Conservation (phyloP, 2,797 vertebrate species). For the Pempheris klunzingeri region DNA sequence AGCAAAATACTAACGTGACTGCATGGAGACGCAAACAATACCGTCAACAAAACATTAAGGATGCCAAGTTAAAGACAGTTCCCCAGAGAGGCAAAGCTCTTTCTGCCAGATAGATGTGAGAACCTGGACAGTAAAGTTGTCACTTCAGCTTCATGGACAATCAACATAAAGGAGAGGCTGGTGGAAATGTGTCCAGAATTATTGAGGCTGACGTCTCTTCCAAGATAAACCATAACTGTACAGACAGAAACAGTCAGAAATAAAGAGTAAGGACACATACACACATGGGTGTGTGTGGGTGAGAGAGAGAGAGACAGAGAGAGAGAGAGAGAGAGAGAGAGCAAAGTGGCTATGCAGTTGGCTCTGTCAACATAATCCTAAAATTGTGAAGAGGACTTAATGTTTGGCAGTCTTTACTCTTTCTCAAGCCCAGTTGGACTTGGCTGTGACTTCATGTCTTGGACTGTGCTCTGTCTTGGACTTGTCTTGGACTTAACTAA, state of each 20-base stretch:
- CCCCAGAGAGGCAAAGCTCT: not conserved
- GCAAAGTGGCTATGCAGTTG: not conserved
- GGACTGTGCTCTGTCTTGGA: slow-evolving; percentile 1
- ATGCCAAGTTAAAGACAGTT: not conserved
- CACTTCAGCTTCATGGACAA: not conserved
- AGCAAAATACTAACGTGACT: not conserved
- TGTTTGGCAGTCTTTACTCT: slow-evolving; percentile 5
- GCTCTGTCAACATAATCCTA: not conserved
- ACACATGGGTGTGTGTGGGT: not conserved
- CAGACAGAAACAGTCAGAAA: slow-evolving; percentile 19
- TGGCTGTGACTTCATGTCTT: not conserved
- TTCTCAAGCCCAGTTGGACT: not conserved
- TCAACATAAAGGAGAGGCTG: not conserved
- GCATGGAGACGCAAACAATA: not conserved
- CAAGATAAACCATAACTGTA: not conserved
- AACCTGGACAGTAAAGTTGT: not conserved
- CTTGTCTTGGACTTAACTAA: not conserved
- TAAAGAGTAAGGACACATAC: not conserved
- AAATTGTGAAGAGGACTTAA: slow-evolving; percentile 6
- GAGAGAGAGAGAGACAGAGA: too few relatives aligned
- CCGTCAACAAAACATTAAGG: not conserved
- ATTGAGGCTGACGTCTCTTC: not conserved
- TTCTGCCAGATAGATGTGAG: not conserved
- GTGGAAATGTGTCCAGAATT: not conserved
- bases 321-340: not conserved